Evolutionary conservation across 2,797 vertebrate species (phyloP).

Genomic region (Pseudocheirus occidentalis): DNA sequence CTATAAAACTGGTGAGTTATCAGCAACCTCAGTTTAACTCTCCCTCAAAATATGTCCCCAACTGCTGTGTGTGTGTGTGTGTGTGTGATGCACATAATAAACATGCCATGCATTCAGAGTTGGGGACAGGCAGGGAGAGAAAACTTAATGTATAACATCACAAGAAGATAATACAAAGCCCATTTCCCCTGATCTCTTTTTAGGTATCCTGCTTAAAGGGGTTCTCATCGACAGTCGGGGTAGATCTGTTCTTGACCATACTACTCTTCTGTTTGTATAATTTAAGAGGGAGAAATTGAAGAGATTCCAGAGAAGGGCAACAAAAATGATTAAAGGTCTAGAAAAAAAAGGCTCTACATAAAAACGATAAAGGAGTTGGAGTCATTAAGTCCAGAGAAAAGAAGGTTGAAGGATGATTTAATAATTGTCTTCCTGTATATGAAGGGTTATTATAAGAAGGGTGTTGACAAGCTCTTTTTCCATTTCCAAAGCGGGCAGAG

Average conservation of each 20-base stretch:
- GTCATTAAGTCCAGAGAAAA: background rate
- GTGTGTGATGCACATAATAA: background rate
- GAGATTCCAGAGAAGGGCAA: slow-evolving; percentile 4
- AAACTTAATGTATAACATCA: background rate
- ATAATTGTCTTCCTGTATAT: slow-evolving; percentile 1
- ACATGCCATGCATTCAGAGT: background rate
- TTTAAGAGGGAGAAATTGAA: slow-evolving; percentile 15
- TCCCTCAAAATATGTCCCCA: background rate
- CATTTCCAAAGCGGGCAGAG: slow-evolving; percentile 13
- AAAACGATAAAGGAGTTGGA: slow-evolving; percentile 7
- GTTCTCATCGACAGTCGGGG: background rate
- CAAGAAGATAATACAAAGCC: background rate
- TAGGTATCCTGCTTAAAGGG: background rate
- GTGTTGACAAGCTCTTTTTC: slow-evolving; percentile 22
- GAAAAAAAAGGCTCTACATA: background rate
- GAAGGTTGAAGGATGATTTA: slow-evolving; percentile 21
- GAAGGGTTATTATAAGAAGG: slow-evolving; percentile 45
- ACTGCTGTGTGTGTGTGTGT: background rate
- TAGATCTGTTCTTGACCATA: slow-evolving; percentile 13
- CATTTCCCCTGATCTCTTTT: background rate
- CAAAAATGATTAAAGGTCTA: background rate
- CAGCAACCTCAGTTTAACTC: background rate
- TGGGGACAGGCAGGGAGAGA: background rate
- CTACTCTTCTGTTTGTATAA: background rate
- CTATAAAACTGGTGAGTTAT: slow-evolving; percentile 3